These are phyloP conservation scores for Noctua janthina DNA, from an alignment of 2,888 invertebrate species.

Conservation along the genomic window DNA sequence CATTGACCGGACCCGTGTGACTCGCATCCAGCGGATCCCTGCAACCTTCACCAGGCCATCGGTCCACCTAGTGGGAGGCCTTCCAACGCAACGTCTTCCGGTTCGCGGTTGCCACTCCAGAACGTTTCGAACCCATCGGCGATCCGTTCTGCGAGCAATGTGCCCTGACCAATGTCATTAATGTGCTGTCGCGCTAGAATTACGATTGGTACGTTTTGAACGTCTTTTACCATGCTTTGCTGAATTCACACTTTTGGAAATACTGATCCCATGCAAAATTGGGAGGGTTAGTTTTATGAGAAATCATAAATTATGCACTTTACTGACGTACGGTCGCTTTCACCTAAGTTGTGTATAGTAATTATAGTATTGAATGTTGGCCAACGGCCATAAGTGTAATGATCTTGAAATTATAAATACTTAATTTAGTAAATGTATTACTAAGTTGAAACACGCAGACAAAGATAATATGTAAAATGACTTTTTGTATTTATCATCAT, in stretches of 20 bases:
- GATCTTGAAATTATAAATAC: slow-evolving; percentile 40
- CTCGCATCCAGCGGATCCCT: too few species aligned
- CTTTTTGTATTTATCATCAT: neutral
- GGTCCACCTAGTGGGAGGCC: too few species aligned
- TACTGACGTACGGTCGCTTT: slow-evolving; percentile 41
- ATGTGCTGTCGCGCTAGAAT: neutral
- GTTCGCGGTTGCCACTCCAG: too few species aligned
- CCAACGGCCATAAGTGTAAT: slow-evolving; percentile 38
- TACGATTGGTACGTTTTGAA: neutral
- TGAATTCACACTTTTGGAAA: neutral
- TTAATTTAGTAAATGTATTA: slow-evolving; percentile 15
- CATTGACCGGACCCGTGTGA: too few species aligned
- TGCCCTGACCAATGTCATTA: too few species aligned
- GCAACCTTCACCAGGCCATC: too few species aligned
- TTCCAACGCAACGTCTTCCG: too few species aligned
- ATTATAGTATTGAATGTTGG: slow-evolving; percentile 42
- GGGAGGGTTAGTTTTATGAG: neutral
- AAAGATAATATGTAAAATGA: too few species aligned
- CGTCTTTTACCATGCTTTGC: neutral
- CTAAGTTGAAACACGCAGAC: slow-evolving; percentile 4
- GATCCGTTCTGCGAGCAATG: too few species aligned
- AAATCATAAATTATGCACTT: slow-evolving; percentile 18
- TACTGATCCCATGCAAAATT: neutral
- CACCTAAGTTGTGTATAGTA: slow-evolving; percentile 38
- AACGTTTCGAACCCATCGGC: too few species aligned